These are phyloP conservation scores for Wasmannia auropunctata DNA, from an alignment of 1,140 invertebrate genomes.

Conservation along the genomic window DNA sequence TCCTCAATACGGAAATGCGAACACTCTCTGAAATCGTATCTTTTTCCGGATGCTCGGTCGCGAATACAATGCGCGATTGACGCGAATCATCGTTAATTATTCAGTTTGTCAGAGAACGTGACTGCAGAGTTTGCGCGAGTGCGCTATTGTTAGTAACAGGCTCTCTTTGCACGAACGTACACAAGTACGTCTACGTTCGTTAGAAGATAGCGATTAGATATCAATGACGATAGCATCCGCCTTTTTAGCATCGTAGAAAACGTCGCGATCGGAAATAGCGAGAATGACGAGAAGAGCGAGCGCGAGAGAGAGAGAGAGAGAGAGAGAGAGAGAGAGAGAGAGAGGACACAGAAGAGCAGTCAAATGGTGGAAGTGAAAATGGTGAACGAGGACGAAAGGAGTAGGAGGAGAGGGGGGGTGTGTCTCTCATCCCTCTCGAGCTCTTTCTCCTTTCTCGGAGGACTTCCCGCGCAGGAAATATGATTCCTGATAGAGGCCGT, in stretches of 20 bases:
- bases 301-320: conserved; percentile 22
- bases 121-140: neutral
- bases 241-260: neutral
- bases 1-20: neutral
- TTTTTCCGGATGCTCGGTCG: neutral
- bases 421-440: neutral
- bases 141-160: neutral
- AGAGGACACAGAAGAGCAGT: neutral
- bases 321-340: neutral
- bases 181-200: neutral
- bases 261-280: neutral
- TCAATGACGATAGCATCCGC: neutral
- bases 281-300: neutral
- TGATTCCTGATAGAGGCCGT: conserved; percentile 78
- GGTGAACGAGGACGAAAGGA: neutral
- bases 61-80: neutral
- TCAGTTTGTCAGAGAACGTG: neutral
- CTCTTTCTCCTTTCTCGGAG: conserved; percentile 14
- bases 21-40: neutral
- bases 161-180: neutral
- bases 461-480: conserved; percentile 76
- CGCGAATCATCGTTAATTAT: neutral
- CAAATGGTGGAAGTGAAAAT: neutral
- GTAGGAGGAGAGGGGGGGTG: neutral
- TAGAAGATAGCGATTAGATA: neutral